phyloP scores from a whole-genome alignment of 2,888 invertebrate species.

The Tromatobia lineatoria region DNA sequence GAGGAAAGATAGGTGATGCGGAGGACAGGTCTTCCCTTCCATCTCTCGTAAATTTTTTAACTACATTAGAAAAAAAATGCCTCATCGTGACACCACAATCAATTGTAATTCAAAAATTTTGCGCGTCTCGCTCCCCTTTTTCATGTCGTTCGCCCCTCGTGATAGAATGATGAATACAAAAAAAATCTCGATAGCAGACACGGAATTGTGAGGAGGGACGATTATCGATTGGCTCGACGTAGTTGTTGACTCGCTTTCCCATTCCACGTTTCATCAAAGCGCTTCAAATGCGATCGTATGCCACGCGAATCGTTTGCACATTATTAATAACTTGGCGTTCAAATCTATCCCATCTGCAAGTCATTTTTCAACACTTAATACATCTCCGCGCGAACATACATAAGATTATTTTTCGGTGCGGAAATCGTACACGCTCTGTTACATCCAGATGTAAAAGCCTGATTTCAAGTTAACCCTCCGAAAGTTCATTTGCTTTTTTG shows the following conservation, averaged over 20 bases:
- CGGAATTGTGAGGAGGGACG: neutral
- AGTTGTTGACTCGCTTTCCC: conserved; percentile 40
- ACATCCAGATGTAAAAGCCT: neutral
- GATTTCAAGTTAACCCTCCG: no score
- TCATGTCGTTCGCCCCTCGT: neutral
- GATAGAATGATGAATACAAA: conserved; percentile 28
- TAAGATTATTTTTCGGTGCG: conserved; percentile 27
- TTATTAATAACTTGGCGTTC: conserved; percentile 52
- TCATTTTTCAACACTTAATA: conserved; percentile 13
- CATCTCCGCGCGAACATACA: conserved; percentile 1
- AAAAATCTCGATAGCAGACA: conserved; percentile 28
- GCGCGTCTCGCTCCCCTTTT: conserved; percentile 5
- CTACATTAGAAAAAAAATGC: neutral
- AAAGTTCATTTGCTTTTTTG: conserved; percentile 9
- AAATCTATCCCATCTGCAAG: conserved; percentile 24
- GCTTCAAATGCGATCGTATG: conserved; percentile 12
- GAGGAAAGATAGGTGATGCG: conserved; percentile 65
- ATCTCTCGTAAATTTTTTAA: conserved; percentile 30
- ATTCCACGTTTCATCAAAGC: neutral
- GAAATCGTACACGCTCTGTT: conserved; percentile 24
- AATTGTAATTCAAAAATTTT: conserved; percentile 64
- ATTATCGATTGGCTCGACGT: conserved; percentile 36
- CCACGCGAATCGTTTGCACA: conserved; percentile 42
- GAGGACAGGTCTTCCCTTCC: conserved; percentile 44
- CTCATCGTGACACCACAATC: conserved; percentile 48